Conservation (phyloP, 53 echinoderm and acorn worm species). For the Crossaster papposus region DNA sequence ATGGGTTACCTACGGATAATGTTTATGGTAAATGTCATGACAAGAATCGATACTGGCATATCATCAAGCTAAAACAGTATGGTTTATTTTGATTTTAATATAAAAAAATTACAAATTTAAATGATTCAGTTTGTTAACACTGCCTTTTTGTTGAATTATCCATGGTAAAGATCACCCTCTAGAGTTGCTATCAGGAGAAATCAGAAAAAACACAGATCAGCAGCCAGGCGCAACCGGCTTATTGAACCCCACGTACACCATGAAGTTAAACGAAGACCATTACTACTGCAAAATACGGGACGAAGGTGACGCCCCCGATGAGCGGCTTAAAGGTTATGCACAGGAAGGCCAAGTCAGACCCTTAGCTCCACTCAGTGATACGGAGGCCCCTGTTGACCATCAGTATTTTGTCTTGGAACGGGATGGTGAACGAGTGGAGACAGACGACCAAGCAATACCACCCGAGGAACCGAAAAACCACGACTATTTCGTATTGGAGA, state of each 20-base stretch:
- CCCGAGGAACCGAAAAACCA: not conserved
- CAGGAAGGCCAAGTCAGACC: not conserved
- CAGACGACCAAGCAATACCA: not conserved
- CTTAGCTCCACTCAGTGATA: not conserved
- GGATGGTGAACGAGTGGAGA: not conserved
- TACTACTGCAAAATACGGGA: constrained; percentile 16
- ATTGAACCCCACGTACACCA: not conserved
- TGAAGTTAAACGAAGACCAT: not conserved
- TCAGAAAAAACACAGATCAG: not conserved
- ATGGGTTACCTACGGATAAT: too few relatives aligned
- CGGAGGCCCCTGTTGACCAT: constrained; percentile 7
- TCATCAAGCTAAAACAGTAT: not conserved
- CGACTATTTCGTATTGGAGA: constrained; percentile 30
- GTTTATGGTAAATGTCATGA: too few relatives aligned
- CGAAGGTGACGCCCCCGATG: too few relatives aligned
- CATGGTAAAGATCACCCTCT: not conserved
- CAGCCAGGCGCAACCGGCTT: not conserved
- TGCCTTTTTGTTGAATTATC: not conserved
- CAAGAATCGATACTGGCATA: too few relatives aligned
- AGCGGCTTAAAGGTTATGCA: not conserved
- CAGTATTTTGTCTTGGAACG: constrained; percentile 24
- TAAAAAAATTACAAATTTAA: not conserved
- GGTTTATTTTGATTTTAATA: not conserved
- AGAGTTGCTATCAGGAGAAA: not conserved
- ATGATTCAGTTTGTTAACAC: not conserved